A percentile compares a stretch with the other conserved stretches of the same genome.
Evolutionary conservation across 30 jellyfish, hydroid and myxozoan genomes (phyloP).

Genomic region (Pelagia noctiluca): DNA sequence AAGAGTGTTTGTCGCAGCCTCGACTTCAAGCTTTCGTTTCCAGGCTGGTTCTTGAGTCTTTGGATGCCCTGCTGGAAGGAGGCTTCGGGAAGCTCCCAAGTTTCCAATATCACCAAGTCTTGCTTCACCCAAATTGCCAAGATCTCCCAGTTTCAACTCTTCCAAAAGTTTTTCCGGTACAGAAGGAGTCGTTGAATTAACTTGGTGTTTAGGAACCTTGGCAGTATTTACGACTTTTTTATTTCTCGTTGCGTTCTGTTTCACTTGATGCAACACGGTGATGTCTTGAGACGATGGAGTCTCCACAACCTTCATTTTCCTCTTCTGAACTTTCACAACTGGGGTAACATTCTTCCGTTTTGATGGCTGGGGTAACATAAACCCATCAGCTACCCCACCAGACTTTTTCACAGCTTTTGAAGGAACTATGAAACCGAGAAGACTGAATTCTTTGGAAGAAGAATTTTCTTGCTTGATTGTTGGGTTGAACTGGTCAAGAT

Average conservation of each 20-base stretch:
- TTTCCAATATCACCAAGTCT: conserved; percentile 51
- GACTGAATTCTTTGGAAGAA: background rate
- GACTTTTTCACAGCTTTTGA: background rate
- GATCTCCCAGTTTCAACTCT: conserved; percentile 26
- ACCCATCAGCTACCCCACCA: background rate
- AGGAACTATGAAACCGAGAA: background rate
- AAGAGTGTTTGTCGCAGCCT: background rate
- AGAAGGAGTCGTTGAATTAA: background rate
- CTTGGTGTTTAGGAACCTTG: background rate
- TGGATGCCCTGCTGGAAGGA: background rate
- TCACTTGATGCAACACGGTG: conserved; percentile 27
- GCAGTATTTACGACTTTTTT: background rate
- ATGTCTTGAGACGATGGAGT: conserved; percentile 44
- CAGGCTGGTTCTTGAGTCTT: conserved; percentile 35
- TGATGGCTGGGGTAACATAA: background rate
- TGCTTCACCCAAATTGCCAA: conserved; percentile 30
- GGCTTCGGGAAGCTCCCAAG: conserved; percentile 26
- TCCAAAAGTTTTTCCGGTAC: too few species aligned
- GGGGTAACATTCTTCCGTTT: background rate
- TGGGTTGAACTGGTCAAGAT: conserved; percentile 1
- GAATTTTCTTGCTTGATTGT: background rate
- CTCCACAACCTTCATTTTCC: conserved; percentile 11
- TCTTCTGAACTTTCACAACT: background rate
- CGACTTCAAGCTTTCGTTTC: conserved; percentile 45
- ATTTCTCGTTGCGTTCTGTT: background rate